These are phyloP conservation scores for Drosophila lacicola DNA, from an alignment of 2,888 invertebrate species.

Conservation along the genomic window DNA sequence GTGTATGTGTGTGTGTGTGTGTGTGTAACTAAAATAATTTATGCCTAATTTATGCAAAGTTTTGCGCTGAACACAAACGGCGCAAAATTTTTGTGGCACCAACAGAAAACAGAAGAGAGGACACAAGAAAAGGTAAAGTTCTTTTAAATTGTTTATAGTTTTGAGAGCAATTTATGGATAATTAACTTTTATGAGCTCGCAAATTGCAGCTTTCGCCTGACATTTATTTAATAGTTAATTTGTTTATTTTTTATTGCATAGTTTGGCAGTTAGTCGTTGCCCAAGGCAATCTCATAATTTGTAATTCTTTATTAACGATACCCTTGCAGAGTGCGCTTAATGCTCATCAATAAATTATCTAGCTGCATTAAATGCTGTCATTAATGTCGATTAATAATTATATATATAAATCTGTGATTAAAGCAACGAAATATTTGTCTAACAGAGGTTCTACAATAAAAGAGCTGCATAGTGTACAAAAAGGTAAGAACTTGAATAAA, in stretches of 20 bases:
- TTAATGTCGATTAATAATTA: not conserved
- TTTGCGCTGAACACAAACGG: slow-evolving; percentile 62
- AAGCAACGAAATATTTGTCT: too few species aligned
- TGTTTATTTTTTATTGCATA: slow-evolving; percentile 65
- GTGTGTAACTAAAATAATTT: slow-evolving; percentile 35
- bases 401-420: not conserved
- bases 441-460: too few species aligned
- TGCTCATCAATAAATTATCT: not conserved
- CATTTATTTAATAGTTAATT: slow-evolving; percentile 35
- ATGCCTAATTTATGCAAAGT: slow-evolving; percentile 56
- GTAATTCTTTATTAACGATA: slow-evolving; percentile 16
- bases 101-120: not conserved
- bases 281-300: slow-evolving; percentile 33
- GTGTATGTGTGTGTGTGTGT: slow-evolving; percentile 7
- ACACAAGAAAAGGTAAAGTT: slow-evolving; percentile 1
- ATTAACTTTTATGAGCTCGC: slow-evolving; percentile 57
- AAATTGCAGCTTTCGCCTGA: slow-evolving; percentile 28
- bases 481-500: too few species aligned
- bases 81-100: slow-evolving; percentile 36
- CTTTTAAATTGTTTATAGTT: slow-evolving; percentile 38
- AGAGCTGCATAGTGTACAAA: too few species aligned
- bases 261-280: slow-evolving; percentile 63
- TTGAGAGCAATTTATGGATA: slow-evolving; percentile 49
- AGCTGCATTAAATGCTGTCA: slow-evolving; percentile 3
- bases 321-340: slow-evolving; percentile 20